A percentile compares a stretch with the other conserved stretches of the same genome.
phyloP scores from a whole-genome alignment of 2,888 invertebrate genomes.

The Allacma fusca region DNA sequence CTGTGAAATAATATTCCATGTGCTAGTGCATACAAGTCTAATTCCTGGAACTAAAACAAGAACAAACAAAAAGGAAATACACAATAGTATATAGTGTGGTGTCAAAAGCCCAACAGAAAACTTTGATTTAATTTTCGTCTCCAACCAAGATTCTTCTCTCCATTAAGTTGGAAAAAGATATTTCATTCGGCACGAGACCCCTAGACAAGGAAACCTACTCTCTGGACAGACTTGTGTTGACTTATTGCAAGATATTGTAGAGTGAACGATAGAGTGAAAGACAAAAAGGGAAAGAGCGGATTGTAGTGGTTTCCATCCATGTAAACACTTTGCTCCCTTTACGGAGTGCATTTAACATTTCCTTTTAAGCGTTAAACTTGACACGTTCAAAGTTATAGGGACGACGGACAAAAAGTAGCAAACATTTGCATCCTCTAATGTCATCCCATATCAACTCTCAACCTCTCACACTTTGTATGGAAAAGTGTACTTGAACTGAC shows the following conservation, averaged over 20 bases:
- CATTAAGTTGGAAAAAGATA: conserved; percentile 16
- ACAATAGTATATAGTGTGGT: conserved; percentile 9
- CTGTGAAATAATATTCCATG: conserved; percentile 27
- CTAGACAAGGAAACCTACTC: neutral
- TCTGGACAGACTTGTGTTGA: neutral
- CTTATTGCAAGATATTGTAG: neutral
- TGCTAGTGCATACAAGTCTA: neutral
- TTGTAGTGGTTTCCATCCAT: neutral
- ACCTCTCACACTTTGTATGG: too few relatives aligned
- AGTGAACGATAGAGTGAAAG: conserved; percentile 3
- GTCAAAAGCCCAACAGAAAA: conserved; percentile 19
- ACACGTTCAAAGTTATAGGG: conserved; percentile 18
- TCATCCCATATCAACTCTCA: too few relatives aligned
- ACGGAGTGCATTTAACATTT: conserved; percentile 32
- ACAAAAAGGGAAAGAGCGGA: conserved; percentile 11
- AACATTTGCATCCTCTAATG: neutral
- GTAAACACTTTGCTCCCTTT: conserved; percentile 20
- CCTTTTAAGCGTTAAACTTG: conserved; percentile 40
- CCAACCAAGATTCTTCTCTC: neutral
- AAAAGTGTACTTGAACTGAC: neutral
- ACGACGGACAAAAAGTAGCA: neutral
- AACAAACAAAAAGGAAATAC: neutral
- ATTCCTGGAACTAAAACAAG: neutral
- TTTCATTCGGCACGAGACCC: neutral
- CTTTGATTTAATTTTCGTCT: conserved; percentile 25